These are phyloP conservation scores for Neopipo cinnamomea DNA, from an alignment of 2,113 vertebrate genomes.

Conservation along the genomic window DNA sequence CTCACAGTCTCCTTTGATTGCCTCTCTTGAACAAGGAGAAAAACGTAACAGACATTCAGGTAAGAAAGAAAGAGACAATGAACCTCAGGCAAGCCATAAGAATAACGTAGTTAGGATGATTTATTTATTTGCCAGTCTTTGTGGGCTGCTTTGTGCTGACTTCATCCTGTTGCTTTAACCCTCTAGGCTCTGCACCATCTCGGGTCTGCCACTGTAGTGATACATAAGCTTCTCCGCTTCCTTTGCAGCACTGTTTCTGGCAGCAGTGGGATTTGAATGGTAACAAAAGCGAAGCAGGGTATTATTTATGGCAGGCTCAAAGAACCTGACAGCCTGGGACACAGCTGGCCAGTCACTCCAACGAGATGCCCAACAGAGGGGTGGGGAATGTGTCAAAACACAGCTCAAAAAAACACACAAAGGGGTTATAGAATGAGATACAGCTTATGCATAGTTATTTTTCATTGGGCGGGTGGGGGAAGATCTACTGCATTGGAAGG, in stretches of 20 bases:
- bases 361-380: neutral
- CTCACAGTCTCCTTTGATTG: conserved; percentile 12
- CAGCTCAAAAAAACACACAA: neutral
- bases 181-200: neutral
- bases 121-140: conserved; percentile 46
- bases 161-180: conserved; percentile 53
- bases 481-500: neutral
- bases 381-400: neutral
- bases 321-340: neutral
- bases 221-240: neutral
- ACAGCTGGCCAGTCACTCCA: neutral
- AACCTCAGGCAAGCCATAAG: conserved; percentile 15
- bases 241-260: neutral
- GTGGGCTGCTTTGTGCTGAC: conserved; percentile 35
- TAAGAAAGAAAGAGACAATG: conserved; percentile 32
- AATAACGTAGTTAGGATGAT: conserved; percentile 13
- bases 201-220: neutral
- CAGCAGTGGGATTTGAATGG: neutral
- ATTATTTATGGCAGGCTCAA: neutral
- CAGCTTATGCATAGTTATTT: neutral
- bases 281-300: neutral
- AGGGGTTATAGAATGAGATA: neutral
- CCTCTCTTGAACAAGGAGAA: neutral
- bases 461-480: accelerated
- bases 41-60: conserved; percentile 27